Base-by-base conservation (phyloP, 2,888 invertebrate species). In the Ophion ventricosus region DNA sequence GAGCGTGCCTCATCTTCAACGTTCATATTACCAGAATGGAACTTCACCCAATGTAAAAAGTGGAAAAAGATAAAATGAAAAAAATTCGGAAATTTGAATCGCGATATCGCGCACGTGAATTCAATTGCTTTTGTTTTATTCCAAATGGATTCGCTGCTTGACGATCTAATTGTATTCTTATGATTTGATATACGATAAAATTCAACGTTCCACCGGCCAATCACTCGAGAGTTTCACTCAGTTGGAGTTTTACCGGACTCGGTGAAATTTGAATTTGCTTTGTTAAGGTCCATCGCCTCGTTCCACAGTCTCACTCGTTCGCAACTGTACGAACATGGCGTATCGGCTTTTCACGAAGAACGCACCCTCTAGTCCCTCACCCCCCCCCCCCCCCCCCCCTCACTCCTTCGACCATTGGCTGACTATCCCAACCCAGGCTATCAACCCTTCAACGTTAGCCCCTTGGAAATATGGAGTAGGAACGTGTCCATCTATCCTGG, bases 361-460 rank as follows among this genome's bases (percentile, higher is more conserved):
- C 49, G 17, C 14, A 14, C 49, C 49, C 17, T 17, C 14, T 4
- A 14, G n/a, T n/a, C n/a, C n/a, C n/a, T n/a, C n/a, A n/a, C n/a
- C n/a, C n/a, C n/a, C n/a, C n/a, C n/a, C n/a, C n/a, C n/a, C n/a
- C n/a, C n/a, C n/a, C 14, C 1, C 4, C 14, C 49, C 49, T 49
- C 17, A 1, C 49, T 49, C 0, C 49, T 49, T 49, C 49, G 17
- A 49, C 49, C 49, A 49, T 11, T 17, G 49, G 17, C 49, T 17
- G 49, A 49, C 49, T 49, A 49, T 17, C 49, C 49, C 49, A 49
- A 49, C 14, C 49, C 49, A 14, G 17, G 49, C 57, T 57, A 75
- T 74, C 63, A 75, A 56, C 79, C 70, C 25, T 66, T 35, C 74
- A 49, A 67, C 80, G 64, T 78, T 78, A 66, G 67, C 69, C 49